These are phyloP conservation scores for Parambassis ranga DNA, from an alignment of 2,797 vertebrate species.

Conservation along the genomic window DNA sequence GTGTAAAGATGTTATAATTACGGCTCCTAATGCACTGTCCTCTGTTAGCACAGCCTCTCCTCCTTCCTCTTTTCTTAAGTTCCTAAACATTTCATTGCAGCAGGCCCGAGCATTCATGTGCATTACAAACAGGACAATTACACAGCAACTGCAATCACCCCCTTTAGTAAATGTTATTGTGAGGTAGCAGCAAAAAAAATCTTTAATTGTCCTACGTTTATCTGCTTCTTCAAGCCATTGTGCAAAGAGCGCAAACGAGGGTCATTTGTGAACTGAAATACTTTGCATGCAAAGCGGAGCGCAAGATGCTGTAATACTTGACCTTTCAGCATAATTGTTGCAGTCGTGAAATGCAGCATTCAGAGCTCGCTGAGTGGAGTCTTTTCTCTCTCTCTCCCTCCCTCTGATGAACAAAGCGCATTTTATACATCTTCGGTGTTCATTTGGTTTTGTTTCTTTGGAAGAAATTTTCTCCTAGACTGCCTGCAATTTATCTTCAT, in stretches of 20 bases:
- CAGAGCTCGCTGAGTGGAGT: slow-evolving; percentile 91
- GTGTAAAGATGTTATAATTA: background rate
- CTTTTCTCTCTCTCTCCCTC: slow-evolving; percentile 74
- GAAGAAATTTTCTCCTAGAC: slow-evolving; percentile 88
- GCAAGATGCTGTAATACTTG: slow-evolving; percentile 99
- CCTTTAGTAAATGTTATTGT: slow-evolving; percentile 94
- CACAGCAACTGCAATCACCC: slow-evolving; percentile 95
- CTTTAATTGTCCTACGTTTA: slow-evolving; percentile 98
- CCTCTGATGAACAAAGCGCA: slow-evolving; percentile 87
- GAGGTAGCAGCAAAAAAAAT: slow-evolving; percentile 91
- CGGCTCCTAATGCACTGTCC: background rate
- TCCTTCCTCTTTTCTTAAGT: slow-evolving; percentile 36
- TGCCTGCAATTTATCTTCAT: slow-evolving; percentile 89
- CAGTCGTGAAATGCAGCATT: slow-evolving; percentile 97
- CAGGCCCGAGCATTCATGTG: slow-evolving; percentile 60
- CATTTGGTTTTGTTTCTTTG: slow-evolving; percentile 83
- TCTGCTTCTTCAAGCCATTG: slow-evolving; percentile 96
- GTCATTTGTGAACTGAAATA: slow-evolving; percentile 98
- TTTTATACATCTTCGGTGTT: slow-evolving; percentile 87
- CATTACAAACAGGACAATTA: slow-evolving; percentile 87
- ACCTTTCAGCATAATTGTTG: slow-evolving; percentile 99
- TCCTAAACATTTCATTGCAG: slow-evolving; percentile 58
- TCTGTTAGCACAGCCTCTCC: slow-evolving; percentile 8
- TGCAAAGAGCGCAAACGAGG: slow-evolving; percentile 92
- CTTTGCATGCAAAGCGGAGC: slow-evolving; percentile 98